These are phyloP conservation scores for Drosophila azteca DNA, from an alignment of 1,140 invertebrate genomes.

Conservation along the genomic window DNA sequence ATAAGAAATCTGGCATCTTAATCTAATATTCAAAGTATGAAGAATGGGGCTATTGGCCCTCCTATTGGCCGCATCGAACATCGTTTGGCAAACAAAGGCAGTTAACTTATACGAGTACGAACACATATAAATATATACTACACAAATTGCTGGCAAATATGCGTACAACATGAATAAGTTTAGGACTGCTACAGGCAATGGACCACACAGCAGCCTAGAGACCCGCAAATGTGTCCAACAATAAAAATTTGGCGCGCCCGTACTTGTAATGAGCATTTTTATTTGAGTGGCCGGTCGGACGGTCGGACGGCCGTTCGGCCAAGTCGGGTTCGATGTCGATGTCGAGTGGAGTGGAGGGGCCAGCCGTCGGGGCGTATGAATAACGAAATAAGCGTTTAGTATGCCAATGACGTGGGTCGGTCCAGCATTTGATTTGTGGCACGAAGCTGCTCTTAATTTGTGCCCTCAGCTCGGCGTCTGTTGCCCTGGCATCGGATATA, in stretches of 20 bases:
- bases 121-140: background rate
- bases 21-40: slow-evolving; percentile 61
- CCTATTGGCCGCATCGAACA: slow-evolving; percentile 13
- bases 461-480: slow-evolving; percentile 12
- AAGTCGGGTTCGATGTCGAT: slow-evolving; percentile 26
- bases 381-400: slow-evolving; percentile 50
- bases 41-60: slow-evolving; percentile 61
- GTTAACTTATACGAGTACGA: slow-evolving; percentile 31
- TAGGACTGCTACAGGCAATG: background rate
- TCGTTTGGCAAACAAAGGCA: slow-evolving; percentile 61
- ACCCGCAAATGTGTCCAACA: slow-evolving; percentile 62
- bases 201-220: background rate
- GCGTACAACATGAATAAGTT: slow-evolving; percentile 72
- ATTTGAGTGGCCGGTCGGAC: slow-evolving; percentile 37
- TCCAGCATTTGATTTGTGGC: slow-evolving; percentile 45
- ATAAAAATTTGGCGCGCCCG: slow-evolving; percentile 53
- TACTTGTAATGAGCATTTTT: slow-evolving; percentile 59
- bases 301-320: background rate
- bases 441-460: slow-evolving; percentile 28
- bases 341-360: slow-evolving; percentile 4
- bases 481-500: slow-evolving; percentile 24
- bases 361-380: slow-evolving; percentile 65
- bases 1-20: slow-evolving; percentile 49
- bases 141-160: slow-evolving; percentile 77
- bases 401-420: slow-evolving; percentile 35